These are phyloP conservation scores for Semaprochilodus insignis DNA, from an alignment of 2,797 vertebrate genomes.

Conservation along the genomic window DNA sequence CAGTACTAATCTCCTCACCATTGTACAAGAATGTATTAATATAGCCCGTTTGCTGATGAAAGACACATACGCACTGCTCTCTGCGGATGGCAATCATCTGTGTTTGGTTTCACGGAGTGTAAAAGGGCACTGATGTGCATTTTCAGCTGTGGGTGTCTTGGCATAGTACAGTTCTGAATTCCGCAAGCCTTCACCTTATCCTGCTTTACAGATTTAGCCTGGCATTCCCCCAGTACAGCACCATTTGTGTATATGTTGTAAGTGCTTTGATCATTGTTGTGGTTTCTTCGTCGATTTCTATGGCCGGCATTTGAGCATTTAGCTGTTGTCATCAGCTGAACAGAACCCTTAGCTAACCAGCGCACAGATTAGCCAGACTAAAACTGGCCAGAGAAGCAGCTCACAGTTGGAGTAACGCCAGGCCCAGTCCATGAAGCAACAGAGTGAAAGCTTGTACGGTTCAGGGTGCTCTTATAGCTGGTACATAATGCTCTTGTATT, in stretches of 20 bases:
- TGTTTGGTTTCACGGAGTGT: not conserved
- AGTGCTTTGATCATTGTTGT: not conserved
- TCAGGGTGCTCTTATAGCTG: not conserved
- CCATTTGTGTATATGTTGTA: not conserved
- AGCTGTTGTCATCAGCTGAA: not conserved
- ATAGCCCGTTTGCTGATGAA: constrained; percentile 27
- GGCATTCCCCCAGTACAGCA: not conserved
- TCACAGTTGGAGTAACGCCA: not conserved
- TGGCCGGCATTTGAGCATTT: not conserved
- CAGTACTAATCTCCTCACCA: constrained; percentile 38
- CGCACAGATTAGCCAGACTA: not conserved
- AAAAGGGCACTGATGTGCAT: not conserved
- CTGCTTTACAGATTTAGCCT: not conserved
- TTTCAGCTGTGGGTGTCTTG: not conserved
- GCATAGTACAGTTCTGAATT: not conserved
- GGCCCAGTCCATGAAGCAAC: not conserved
- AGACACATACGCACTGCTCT: not conserved
- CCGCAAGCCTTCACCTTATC: not conserved
- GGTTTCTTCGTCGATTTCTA: not conserved
- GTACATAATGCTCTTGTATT: constrained; percentile 1
- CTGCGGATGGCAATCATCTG: not conserved
- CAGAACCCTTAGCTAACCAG: not conserved
- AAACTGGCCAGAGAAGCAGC: not conserved
- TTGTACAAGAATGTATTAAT: constrained; percentile 29
- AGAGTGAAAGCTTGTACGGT: not conserved